phyloP scores from a whole-genome alignment of 2,888 invertebrate genomes.

The Exephanes ischioxanthus region DNA sequence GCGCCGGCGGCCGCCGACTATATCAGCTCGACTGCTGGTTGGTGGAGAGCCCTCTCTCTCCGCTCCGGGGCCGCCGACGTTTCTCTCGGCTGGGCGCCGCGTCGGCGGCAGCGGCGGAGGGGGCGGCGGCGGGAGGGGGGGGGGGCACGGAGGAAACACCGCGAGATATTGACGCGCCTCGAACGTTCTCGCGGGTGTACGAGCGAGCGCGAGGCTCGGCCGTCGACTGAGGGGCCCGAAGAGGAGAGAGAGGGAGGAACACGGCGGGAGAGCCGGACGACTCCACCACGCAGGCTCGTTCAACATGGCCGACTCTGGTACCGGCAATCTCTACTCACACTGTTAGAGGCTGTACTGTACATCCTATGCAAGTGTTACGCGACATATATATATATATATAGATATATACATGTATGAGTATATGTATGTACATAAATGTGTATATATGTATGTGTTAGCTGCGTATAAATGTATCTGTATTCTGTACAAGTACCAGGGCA shows the following conservation, averaged over 20 bases:
- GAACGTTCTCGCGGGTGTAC: constrained; percentile 56
- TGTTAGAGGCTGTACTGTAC: constrained; percentile 3
- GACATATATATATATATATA: background rate
- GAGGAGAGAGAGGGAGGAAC: constrained; percentile 42
- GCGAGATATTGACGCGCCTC: constrained; percentile 81
- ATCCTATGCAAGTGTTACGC: background rate
- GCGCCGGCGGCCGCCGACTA: constrained; percentile 66
- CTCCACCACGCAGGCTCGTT: constrained; percentile 80
- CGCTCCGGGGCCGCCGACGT: constrained; percentile 53
- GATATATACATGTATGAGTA: background rate
- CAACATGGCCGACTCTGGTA: constrained; percentile 81
- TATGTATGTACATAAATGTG: constrained; percentile 10
- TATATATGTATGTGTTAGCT: background rate
- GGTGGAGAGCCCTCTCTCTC: constrained; percentile 73
- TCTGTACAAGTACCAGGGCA: background rate
- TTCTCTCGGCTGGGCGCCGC: constrained; percentile 52
- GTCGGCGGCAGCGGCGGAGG: constrained; percentile 46
- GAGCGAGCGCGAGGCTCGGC: constrained; percentile 63
- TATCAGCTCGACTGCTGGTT: constrained; percentile 83
- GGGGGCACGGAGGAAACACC: constrained; percentile 69
- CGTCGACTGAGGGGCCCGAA: constrained; percentile 38
- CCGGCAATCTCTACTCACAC: constrained; percentile 65
- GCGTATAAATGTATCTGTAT: constrained; percentile 7
- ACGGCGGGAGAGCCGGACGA: constrained; percentile 68
- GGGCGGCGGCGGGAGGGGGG: constrained; percentile 18